Evolutionary conservation across 1,140 invertebrate species (phyloP).

Genomic region (Meloidogyne chitwoodi): DNA sequence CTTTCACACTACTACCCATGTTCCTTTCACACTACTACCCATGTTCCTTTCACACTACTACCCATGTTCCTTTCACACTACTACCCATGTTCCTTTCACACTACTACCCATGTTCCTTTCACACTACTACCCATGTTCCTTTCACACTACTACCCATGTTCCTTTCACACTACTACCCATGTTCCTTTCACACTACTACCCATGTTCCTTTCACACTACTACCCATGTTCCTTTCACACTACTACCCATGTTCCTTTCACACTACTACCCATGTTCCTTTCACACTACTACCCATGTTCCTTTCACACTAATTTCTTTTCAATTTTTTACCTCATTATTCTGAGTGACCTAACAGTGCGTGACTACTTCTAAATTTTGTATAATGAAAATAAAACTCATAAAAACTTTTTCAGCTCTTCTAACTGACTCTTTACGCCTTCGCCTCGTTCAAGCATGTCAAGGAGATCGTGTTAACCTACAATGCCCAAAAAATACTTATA

Average conservation of each 20-base stretch:
- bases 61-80: not conserved
- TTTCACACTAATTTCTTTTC: not conserved
- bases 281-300: not conserved
- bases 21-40: not conserved
- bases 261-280: not conserved
- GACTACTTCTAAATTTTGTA: too few species aligned
- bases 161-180: too few species aligned
- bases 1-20: not conserved
- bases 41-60: not conserved
- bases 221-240: too few species aligned
- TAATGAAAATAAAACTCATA: too few species aligned
- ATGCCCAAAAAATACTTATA: conserved; percentile 48
- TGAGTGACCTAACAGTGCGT: not conserved
- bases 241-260: too few species aligned
- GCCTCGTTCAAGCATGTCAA: conserved; percentile 46
- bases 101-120: not conserved
- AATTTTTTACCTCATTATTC: not conserved
- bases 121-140: not conserved
- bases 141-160: not conserved
- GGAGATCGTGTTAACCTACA: conserved; percentile 41
- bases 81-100: not conserved
- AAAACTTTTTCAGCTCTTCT: conserved; percentile 27
- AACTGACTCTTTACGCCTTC: conserved; percentile 38
- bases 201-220: not conserved
- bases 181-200: too few species aligned